Conservation (phyloP, 2,888 invertebrate genomes). For the Cataglyphis albicans region DNA sequence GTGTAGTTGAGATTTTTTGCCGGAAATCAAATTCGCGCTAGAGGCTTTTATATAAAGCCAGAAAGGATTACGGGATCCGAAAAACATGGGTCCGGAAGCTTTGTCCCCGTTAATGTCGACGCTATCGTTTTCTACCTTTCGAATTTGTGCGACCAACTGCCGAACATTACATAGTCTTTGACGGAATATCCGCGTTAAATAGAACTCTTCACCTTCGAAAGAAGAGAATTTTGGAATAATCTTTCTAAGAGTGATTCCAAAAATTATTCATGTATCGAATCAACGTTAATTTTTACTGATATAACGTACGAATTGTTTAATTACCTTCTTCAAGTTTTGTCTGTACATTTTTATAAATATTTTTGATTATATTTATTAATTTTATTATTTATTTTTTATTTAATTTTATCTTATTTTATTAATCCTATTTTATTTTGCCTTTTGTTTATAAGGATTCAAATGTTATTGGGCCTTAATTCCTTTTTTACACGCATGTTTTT, state of each 20-base stretch:
- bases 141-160: slow-evolving; percentile 73
- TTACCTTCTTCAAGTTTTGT: neutral
- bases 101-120: slow-evolving; percentile 35
- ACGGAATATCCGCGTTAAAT: slow-evolving; percentile 58
- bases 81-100: neutral
- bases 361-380: neutral
- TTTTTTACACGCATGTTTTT: neutral
- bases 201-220: slow-evolving; percentile 44
- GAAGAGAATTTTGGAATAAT: slow-evolving; percentile 24
- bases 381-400: neutral
- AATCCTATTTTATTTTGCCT: neutral
- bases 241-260: slow-evolving; percentile 10
- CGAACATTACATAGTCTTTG: slow-evolving; percentile 67
- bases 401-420: neutral
- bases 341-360: neutral
- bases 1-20: slow-evolving; percentile 1
- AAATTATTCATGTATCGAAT: neutral
- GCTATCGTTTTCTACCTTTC: slow-evolving; percentile 69
- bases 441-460: slow-evolving; percentile 2
- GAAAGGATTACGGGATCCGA: neutral
- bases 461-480: neutral
- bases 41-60: neutral
- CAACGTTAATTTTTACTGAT: slow-evolving; percentile 10
- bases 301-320: neutral
- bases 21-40: neutral